Conservation (phyloP, 2,113 vertebrate species). For the Craseonycteris thonglongyai region DNA sequence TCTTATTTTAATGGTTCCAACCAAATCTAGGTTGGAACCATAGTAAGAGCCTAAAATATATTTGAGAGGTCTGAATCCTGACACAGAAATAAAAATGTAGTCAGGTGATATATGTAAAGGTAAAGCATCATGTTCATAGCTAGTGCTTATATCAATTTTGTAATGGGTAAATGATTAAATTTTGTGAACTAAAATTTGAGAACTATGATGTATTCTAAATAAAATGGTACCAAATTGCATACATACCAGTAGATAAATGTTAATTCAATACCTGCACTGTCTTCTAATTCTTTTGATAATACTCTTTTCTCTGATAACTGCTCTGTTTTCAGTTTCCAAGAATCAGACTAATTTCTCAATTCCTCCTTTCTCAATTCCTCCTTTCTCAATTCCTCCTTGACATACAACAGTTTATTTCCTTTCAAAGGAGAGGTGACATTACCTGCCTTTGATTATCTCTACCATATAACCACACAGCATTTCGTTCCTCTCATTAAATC, state of each 20-base stretch:
- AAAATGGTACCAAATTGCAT: background rate
- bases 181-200: background rate
- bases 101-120: background rate
- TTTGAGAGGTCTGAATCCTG: background rate
- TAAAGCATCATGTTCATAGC: background rate
- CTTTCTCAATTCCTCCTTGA: background rate
- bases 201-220: background rate
- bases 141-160: background rate
- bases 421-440: background rate
- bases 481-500: background rate
- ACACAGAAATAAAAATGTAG: background rate
- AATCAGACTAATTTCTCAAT: background rate
- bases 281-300: background rate
- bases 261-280: background rate
- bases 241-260: background rate
- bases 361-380: too few relatives aligned
- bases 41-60: background rate
- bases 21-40: background rate
- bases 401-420: background rate
- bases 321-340: background rate
- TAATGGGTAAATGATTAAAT: background rate
- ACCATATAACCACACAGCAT: background rate
- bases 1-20: background rate
- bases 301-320: background rate
- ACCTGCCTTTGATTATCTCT: background rate